phyloP scores from a whole-genome alignment of 2,888 invertebrate species.

The Alentia gelatinosa region DNA sequence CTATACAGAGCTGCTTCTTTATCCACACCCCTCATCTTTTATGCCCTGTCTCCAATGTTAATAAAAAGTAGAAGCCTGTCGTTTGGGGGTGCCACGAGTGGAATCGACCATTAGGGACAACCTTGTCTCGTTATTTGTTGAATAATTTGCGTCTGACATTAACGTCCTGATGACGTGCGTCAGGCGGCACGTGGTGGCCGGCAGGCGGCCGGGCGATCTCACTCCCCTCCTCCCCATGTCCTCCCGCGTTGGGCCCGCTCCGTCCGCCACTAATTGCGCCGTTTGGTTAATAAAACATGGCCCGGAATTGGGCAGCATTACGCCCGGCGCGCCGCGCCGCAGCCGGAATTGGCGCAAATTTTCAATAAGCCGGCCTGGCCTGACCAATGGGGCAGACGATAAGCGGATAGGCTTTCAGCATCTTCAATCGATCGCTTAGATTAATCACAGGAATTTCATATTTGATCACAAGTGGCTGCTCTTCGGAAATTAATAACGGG shows the following conservation, averaged over 20 bases:
- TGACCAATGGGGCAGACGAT: too few relatives aligned
- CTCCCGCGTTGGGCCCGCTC: neutral
- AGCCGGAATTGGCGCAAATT: conserved; percentile 1
- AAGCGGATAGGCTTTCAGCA: too few relatives aligned
- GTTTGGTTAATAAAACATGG: conserved; percentile 42
- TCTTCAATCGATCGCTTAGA: too few relatives aligned
- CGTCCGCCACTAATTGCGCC: neutral
- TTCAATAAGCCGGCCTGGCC: neutral
- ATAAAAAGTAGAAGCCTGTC: neutral
- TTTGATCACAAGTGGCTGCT: too few relatives aligned
- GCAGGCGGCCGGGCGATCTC: too few relatives aligned
- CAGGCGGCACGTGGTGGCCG: too few relatives aligned
- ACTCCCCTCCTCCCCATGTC: neutral
- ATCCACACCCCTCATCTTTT: neutral
- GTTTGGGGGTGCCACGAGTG: neutral
- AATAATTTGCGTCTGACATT: neutral
- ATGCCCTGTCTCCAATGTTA: neutral
- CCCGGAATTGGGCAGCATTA: neutral
- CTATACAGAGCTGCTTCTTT: too few relatives aligned
- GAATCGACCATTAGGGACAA: neutral
- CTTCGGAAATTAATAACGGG: too few relatives aligned
- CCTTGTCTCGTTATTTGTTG: neutral
- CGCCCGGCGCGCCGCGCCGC: neutral
- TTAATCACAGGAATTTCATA: too few relatives aligned
- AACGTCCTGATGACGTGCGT: neutral